These are phyloP conservation scores for Scaptodrosophila latifasciaeformis DNA, from an alignment of 2,888 invertebrate genomes.

Conservation along the genomic window DNA sequence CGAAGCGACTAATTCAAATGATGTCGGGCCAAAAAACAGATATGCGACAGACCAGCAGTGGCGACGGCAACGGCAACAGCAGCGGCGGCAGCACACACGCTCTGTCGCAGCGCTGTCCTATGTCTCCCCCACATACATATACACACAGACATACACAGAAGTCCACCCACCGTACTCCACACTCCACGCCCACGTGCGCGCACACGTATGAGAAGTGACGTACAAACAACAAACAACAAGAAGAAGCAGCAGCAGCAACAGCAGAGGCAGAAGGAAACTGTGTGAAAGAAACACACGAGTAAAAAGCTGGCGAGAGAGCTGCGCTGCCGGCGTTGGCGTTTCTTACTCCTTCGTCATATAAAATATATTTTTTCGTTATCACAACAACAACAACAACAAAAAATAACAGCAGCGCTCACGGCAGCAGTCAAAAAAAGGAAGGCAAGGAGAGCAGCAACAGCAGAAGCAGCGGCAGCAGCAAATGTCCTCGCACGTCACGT, in stretches of 20 bases:
- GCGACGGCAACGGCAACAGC: constrained; percentile 19
- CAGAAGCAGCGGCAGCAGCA: constrained; percentile 23
- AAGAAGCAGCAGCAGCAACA: too few species aligned
- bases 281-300: constrained; percentile 17
- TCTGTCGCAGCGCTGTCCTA: constrained; percentile 33
- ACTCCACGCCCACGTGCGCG: constrained; percentile 59
- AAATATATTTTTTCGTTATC: constrained; percentile 53
- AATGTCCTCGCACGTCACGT: constrained; percentile 67
- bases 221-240: constrained; percentile 57
- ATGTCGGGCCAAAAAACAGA: constrained; percentile 71
- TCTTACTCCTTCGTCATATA: constrained; percentile 64
- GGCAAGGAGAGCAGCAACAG: constrained; percentile 3
- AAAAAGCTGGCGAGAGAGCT: constrained; percentile 23
- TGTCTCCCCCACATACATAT: too few species aligned
- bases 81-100: constrained; percentile 41
- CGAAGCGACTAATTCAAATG: constrained; percentile 75
- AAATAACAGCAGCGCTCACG: constrained; percentile 14
- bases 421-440: constrained; percentile 7
- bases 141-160: too few species aligned
- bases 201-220: constrained; percentile 58
- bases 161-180: constrained; percentile 17
- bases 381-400: constrained; percentile 37
- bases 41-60: constrained; percentile 41
- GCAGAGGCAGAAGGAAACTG: too few species aligned
- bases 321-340: constrained; percentile 22